phyloP scores from a whole-genome alignment of 2,888 invertebrate species.

The Rhogogaster chlorosoma region DNA sequence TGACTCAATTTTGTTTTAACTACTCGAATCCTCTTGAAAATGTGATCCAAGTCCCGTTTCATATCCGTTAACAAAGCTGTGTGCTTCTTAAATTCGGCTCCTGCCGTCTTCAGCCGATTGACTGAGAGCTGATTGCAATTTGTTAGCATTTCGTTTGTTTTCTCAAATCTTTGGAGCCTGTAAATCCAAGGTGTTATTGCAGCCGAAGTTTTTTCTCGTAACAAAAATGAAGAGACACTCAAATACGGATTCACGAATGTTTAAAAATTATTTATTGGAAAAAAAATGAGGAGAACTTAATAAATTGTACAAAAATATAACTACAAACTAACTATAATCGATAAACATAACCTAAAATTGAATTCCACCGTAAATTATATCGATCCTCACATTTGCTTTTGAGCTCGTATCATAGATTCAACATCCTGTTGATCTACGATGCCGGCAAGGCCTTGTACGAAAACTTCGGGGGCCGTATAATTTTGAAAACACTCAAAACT shows the following conservation, averaged over 20 bases:
- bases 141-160: constrained; percentile 99
- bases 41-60: constrained; percentile 96
- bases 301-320: constrained; percentile 7
- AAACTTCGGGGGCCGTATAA: constrained; percentile 94
- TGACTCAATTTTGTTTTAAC: constrained; percentile 89
- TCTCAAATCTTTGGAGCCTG: constrained; percentile 97
- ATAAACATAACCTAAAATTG: constrained; percentile 45
- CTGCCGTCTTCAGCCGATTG: constrained; percentile 91
- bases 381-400: constrained; percentile 91
- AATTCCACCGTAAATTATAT: constrained; percentile 20
- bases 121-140: constrained; percentile 98
- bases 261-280: background rate
- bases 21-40: constrained; percentile 94
- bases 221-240: background rate
- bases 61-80: constrained; percentile 92
- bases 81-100: constrained; percentile 94
- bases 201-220: background rate
- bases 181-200: constrained; percentile 63
- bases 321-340: constrained; percentile 9
- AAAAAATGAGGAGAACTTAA: background rate
- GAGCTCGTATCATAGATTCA: constrained; percentile 92
- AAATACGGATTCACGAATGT: background rate
- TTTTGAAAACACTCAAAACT: constrained; percentile 95
- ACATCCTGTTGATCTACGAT: constrained; percentile 95
- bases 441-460: constrained; percentile 94